These are phyloP conservation scores for Euglossa dilemma DNA, from an alignment of 1,140 invertebrate species.

Conservation along the genomic window DNA sequence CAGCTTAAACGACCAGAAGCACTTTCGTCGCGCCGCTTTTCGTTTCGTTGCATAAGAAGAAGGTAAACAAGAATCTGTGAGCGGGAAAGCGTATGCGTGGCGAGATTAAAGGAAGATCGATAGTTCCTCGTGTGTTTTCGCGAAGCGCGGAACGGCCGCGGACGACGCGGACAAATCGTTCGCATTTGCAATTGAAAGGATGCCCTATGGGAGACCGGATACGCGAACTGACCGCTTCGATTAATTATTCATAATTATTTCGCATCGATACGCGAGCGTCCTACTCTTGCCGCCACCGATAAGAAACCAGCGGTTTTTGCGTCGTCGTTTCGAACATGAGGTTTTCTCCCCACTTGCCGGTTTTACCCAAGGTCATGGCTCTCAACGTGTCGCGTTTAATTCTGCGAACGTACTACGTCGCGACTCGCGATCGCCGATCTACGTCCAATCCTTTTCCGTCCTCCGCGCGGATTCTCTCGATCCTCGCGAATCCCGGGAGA, in stretches of 20 bases:
- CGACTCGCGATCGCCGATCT: too few relatives aligned
- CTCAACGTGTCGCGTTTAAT: not conserved
- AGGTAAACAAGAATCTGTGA: not conserved
- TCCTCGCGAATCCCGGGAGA: too few relatives aligned
- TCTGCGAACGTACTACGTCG: not conserved
- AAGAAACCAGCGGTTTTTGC: slow-evolving; percentile 34
- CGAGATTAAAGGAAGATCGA: not conserved
- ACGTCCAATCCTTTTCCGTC: too few relatives aligned
- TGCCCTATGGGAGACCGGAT: not conserved
- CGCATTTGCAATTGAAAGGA: not conserved
- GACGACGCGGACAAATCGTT: not conserved
- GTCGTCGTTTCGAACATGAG: slow-evolving; percentile 29
- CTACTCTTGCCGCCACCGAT: slow-evolving; percentile 37
- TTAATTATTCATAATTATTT: slow-evolving; percentile 25
- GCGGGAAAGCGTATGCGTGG: not conserved
- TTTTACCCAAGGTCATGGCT: slow-evolving; percentile 10
- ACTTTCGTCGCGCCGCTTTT: not conserved
- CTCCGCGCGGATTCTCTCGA: not conserved
- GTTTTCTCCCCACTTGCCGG: not conserved
- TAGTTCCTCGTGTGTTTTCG: not conserved
- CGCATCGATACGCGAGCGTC: slow-evolving; percentile 26
- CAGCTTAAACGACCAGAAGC: not conserved
- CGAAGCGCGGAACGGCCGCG: too few relatives aligned
- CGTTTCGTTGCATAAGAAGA: not conserved
- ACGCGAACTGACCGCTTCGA: slow-evolving; percentile 21